phyloP scores from a whole-genome alignment of 2,797 vertebrate genomes.

The Cossypha caffra region DNA sequence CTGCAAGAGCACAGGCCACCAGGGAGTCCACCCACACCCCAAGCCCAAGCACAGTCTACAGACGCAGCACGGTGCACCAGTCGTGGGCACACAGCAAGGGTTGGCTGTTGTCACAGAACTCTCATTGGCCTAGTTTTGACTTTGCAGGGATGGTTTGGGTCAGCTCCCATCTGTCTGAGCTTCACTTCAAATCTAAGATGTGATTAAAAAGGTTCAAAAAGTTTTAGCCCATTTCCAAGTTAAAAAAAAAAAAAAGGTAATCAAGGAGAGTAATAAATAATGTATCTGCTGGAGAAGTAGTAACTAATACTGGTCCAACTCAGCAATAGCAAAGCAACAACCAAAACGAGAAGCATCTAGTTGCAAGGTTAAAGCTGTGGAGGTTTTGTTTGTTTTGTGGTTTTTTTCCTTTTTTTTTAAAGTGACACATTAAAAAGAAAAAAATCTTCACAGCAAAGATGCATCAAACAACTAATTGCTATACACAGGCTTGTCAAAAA shows the following conservation, averaged over 20 bases:
- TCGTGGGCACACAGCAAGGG: background rate
- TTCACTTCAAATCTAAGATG: background rate
- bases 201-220: background rate
- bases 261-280: slow-evolving; percentile 19
- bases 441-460: slow-evolving; percentile 67
- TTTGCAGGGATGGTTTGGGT: background rate
- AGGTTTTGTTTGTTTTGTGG: slow-evolving; percentile 50
- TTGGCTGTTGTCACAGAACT: background rate
- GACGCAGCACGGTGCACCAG: background rate
- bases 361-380: slow-evolving; percentile 68
- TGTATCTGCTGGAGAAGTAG: background rate
- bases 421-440: slow-evolving; percentile 56
- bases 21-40: background rate
- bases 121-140: background rate
- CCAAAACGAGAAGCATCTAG: slow-evolving; percentile 65
- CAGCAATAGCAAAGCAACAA: slow-evolving; percentile 52
- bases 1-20: background rate
- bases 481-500: slow-evolving; percentile 73
- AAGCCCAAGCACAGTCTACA: background rate
- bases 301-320: slow-evolving; percentile 72
- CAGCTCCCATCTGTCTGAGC: slow-evolving; percentile 5
- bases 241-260: background rate
- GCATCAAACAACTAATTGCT: slow-evolving; percentile 61
- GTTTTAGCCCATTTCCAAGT: background rate
- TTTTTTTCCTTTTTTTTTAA: slow-evolving; percentile 4